Conservation (phyloP, 2,113 vertebrate species). For the Serilophus lunatus region DNA sequence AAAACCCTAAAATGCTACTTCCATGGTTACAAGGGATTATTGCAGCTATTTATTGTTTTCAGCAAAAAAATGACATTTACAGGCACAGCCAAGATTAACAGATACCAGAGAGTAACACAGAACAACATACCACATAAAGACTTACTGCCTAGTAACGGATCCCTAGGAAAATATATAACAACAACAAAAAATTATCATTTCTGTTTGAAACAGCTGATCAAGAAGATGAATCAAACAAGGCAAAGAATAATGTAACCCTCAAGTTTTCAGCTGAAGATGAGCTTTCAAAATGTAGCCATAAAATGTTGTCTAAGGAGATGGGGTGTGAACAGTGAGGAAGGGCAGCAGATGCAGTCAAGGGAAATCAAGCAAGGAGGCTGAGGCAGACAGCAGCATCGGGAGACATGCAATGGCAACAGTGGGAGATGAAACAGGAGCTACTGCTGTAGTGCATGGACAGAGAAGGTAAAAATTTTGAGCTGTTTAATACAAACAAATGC, state of each 20-base stretch:
- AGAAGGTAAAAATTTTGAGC: neutral
- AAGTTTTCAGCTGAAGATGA: no score
- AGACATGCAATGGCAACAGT: neutral
- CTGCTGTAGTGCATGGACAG: neutral
- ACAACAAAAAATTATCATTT: constrained; percentile 1
- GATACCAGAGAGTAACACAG: neutral
- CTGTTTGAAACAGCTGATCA: neutral
- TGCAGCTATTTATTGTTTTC: neutral
- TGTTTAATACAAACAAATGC: neutral
- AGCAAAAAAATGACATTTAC: neutral
- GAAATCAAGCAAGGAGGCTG: neutral
- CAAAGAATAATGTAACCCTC: neutral
- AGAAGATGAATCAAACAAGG: neutral
- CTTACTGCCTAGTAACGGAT: neutral
- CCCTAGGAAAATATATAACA: neutral
- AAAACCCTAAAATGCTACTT: neutral
- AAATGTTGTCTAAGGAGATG: neutral
- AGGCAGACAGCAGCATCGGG: neutral
- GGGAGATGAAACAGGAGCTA: neutral
- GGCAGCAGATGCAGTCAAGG: neutral
- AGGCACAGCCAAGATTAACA: neutral
- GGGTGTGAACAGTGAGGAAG: neutral
- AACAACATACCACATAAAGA: neutral
- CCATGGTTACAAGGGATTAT: neutral
- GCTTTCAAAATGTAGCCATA: neutral